phyloP scores from a whole-genome alignment of 2,888 invertebrate species.

The Dichetophora obliterata region DNA sequence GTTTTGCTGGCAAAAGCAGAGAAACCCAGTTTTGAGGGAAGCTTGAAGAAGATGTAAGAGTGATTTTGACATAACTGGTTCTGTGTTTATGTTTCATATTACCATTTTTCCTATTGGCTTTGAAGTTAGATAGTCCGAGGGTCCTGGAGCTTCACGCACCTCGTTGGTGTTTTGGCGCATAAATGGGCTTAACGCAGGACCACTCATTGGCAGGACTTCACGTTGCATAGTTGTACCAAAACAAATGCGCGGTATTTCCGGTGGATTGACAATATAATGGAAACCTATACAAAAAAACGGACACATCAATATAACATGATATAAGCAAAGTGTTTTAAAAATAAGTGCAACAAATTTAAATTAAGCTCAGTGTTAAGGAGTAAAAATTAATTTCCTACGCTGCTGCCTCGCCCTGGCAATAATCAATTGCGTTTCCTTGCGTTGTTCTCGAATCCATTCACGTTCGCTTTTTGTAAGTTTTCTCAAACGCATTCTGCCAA shows the following conservation, averaged over 20 bases:
- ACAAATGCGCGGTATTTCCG: constrained; percentile 70
- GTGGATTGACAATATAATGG: constrained; percentile 73
- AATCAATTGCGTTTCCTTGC: constrained; percentile 59
- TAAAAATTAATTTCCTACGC: too few relatives aligned
- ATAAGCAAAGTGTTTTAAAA: neutral
- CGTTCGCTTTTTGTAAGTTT: constrained; percentile 57
- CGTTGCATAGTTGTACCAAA: constrained; percentile 72
- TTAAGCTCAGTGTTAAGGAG: too few relatives aligned
- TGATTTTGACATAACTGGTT: neutral
- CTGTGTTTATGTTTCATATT: neutral
- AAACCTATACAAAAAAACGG: constrained; percentile 69
- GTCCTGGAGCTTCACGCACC: constrained; percentile 56
- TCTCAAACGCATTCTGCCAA: constrained; percentile 56
- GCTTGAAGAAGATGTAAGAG: constrained; percentile 51
- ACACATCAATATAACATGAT: neutral
- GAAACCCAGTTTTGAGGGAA: constrained; percentile 61
- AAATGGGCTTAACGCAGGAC: constrained; percentile 70
- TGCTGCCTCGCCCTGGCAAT: constrained; percentile 48
- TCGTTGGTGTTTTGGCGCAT: constrained; percentile 70
- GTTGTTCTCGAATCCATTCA: constrained; percentile 54
- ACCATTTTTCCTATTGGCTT: constrained; percentile 27
- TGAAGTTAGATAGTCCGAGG: constrained; percentile 44
- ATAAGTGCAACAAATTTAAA: neutral
- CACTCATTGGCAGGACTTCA: constrained; percentile 70
- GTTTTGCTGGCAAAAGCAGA: constrained; percentile 60